Evolutionary conservation across 1,140 invertebrate genomes (phyloP).

Genomic region (Choristoneura fumiferana): DNA sequence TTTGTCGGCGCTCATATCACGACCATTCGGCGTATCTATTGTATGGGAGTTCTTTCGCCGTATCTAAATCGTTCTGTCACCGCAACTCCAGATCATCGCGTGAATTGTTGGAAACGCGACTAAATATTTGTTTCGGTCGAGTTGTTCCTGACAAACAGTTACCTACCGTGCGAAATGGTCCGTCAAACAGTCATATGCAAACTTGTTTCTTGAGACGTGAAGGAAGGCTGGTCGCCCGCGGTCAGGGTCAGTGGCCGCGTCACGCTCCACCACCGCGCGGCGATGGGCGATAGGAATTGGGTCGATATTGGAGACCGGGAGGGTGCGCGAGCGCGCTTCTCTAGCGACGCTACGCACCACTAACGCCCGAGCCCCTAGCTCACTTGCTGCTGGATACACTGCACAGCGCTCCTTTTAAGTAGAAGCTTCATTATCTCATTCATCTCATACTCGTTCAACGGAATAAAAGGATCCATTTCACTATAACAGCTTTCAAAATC

Average conservation of each 20-base stretch:
- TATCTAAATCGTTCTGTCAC: no score
- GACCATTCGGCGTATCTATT: not conserved
- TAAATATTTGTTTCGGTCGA: no score
- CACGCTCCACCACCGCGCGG: constrained; percentile 41
- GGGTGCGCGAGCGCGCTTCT: constrained; percentile 51
- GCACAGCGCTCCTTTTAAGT: constrained; percentile 38
- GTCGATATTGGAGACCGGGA: constrained; percentile 22
- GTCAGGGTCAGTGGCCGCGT: constrained; percentile 26
- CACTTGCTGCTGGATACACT: constrained; percentile 28
- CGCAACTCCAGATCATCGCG: no score
- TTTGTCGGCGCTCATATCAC: constrained; percentile 14
- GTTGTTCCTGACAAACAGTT: not conserved
- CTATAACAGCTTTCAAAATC: no score
- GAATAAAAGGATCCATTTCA: no score
- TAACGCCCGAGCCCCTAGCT: not conserved
- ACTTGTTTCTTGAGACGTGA: not conserved
- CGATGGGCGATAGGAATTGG: constrained; percentile 11
- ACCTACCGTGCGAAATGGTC: constrained; percentile 3
- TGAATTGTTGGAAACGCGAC: no score
- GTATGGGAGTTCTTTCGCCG: no score
- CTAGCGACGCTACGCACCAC: constrained; percentile 32
- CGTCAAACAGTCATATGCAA: constrained; percentile 12
- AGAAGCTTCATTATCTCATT: constrained; percentile 5
- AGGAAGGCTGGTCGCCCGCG: not conserved
- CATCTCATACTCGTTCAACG: no score